These are phyloP conservation scores for Esperia sulphurella DNA, from an alignment of 2,888 invertebrate genomes.

Conservation along the genomic window DNA sequence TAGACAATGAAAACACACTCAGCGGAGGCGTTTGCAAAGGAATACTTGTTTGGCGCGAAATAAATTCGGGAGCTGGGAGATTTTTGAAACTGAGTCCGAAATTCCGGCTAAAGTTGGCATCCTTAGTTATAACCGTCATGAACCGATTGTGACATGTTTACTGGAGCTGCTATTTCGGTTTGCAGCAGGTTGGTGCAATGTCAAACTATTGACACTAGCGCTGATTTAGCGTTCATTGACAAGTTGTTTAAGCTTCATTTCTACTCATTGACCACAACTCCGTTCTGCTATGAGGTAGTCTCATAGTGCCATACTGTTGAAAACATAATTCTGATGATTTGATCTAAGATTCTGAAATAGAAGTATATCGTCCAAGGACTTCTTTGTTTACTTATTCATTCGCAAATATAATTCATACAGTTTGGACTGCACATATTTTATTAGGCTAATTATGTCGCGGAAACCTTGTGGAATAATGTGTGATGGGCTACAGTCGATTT, in stretches of 20 bases:
- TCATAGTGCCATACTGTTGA: background rate
- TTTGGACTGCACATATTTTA: slow-evolving; percentile 59
- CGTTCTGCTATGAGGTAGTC: background rate
- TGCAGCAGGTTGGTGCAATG: slow-evolving; percentile 37
- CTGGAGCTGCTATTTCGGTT: slow-evolving; percentile 42
- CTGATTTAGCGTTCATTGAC: slow-evolving; percentile 39
- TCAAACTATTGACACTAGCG: slow-evolving; percentile 33
- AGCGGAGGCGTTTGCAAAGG: no score
- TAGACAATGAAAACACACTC: no score
- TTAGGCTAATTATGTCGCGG: slow-evolving; percentile 52
- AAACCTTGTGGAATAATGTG: slow-evolving; percentile 64
- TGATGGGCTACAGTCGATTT: slow-evolving; percentile 31
- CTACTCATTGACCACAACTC: background rate
- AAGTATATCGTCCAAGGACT: slow-evolving; percentile 46
- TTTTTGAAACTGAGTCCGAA: no score
- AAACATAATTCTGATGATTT: slow-evolving; percentile 25
- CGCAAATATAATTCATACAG: slow-evolving; percentile 48
- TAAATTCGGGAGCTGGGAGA: no score
- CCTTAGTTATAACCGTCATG: background rate
- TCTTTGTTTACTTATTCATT: slow-evolving; percentile 44
- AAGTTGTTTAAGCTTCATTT: slow-evolving; percentile 43
- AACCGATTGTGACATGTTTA: slow-evolving; percentile 44
- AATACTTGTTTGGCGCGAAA: no score
- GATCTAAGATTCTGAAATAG: slow-evolving; percentile 58
- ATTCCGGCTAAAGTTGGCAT: no score